phyloP scores from a whole-genome alignment of 2,888 invertebrate species.

The Philaethria dido region DNA sequence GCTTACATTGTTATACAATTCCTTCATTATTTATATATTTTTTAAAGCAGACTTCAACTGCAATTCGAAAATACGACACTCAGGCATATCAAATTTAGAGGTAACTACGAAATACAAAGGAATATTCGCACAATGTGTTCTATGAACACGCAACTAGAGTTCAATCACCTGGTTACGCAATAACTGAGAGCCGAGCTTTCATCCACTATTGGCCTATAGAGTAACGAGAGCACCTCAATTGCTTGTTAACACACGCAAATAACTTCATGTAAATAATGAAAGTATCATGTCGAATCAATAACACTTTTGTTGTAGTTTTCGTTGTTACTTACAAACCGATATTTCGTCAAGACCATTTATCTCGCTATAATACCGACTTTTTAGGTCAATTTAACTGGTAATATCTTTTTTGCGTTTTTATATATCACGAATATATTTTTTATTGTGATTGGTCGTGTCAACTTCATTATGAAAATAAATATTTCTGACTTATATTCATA shows the following conservation, averaged over 20 bases:
- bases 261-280: slow-evolving; percentile 42
- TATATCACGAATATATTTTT: neutral
- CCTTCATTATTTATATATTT: no score
- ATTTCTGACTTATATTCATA: no score
- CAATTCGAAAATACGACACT: neutral
- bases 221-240: slow-evolving; percentile 52
- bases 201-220: slow-evolving; percentile 48
- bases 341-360: slow-evolving; percentile 28
- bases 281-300: slow-evolving; percentile 41
- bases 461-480: neutral
- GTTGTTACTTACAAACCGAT: slow-evolving; percentile 19
- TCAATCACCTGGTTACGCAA: slow-evolving; percentile 70
- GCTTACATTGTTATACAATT: no score
- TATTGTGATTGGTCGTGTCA: neutral
- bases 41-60: neutral
- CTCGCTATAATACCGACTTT: slow-evolving; percentile 16
- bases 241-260: slow-evolving; percentile 51
- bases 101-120: slow-evolving; percentile 48
- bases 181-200: slow-evolving; percentile 52
- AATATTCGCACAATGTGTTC: slow-evolving; percentile 61
- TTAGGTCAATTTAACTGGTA: slow-evolving; percentile 9
- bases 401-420: neutral
- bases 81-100: neutral
- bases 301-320: slow-evolving; percentile 31
- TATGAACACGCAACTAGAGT: slow-evolving; percentile 56